A percentile compares a stretch with the other conserved stretches of the same genome.
Conservation (phyloP, 35 echinoderm and acorn worm species). For the Apostichopus parvimensis region DNA sequence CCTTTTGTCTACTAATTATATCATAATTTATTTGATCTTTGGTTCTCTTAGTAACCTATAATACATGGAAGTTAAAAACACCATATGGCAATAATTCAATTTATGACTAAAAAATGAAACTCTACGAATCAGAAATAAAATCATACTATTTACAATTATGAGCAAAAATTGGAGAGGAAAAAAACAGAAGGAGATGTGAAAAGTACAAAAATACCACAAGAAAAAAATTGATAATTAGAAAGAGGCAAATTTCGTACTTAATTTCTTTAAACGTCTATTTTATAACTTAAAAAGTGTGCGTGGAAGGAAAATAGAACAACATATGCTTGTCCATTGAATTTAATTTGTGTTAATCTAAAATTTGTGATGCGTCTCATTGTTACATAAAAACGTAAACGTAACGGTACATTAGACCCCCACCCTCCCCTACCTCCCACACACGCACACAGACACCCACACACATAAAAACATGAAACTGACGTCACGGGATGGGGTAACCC, state of each 20-base stretch:
- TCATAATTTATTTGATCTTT: constrained; percentile 45
- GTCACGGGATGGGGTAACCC: no score
- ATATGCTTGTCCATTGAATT: no score
- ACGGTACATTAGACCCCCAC: no score
- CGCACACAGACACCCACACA: no score
- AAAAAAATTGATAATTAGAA: neutral
- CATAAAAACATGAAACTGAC: no score
- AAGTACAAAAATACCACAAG: constrained; percentile 3
- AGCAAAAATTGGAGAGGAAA: neutral
- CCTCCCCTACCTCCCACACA: no score
- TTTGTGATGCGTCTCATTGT: no score
- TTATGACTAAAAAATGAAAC: neutral
- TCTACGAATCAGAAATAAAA: constrained; percentile 44
- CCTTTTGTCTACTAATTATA: neutral
- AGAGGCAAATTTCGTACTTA: constrained; percentile 9
- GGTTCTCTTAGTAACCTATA: constrained; percentile 35
- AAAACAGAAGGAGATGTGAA: neutral
- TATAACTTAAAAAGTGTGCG: no score
- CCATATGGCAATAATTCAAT: constrained; percentile 44
- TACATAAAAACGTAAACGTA: no score
- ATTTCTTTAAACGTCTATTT: neutral
- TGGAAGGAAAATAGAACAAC: no score
- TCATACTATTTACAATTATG: constrained; percentile 35
- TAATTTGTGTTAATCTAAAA: no score
- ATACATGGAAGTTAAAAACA: constrained; percentile 42